These are phyloP conservation scores for Magallana gigas DNA, from an alignment of 1,140 invertebrate genomes.

Conservation along the genomic window DNA sequence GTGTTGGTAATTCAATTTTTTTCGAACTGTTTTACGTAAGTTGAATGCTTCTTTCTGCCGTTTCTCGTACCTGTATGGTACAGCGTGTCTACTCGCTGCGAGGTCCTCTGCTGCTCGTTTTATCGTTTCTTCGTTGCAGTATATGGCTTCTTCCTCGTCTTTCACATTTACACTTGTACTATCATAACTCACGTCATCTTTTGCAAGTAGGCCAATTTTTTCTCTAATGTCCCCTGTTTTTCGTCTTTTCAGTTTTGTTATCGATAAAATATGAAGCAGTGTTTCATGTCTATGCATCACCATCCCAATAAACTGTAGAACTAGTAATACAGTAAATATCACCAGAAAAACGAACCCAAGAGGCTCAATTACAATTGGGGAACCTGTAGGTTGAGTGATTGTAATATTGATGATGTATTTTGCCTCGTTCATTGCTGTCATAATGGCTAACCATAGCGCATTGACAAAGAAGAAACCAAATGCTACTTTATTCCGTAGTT, in stretches of 20 bases:
- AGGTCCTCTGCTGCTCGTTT: too few relatives aligned
- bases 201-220: neutral
- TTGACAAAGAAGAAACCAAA: constrained; percentile 99
- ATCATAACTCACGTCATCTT: too few relatives aligned
- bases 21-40: too few relatives aligned
- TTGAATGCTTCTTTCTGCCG: too few relatives aligned
- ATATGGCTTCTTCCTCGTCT: too few relatives aligned
- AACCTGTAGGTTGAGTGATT: constrained; percentile 60
- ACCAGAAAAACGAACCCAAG: constrained; percentile 98
- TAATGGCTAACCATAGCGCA: constrained; percentile 96
- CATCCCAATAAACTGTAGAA: constrained; percentile 98
- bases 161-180: too few relatives aligned
- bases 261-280: constrained; percentile 96
- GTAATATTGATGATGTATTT: constrained; percentile 88
- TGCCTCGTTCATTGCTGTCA: constrained; percentile 93
- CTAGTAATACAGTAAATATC: constrained; percentile 96
- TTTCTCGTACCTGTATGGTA: too few relatives aligned
- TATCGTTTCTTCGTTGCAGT: too few relatives aligned
- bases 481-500: constrained; percentile 93
- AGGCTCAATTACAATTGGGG: constrained; percentile 84
- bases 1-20: too few relatives aligned
- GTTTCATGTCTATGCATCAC: constrained; percentile 99
- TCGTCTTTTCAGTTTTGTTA: constrained; percentile 36
- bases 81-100: too few relatives aligned
- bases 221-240: neutral